Evolutionary conservation across 2,888 invertebrate species (phyloP).

Genomic region (Nymphalis c-album): DNA sequence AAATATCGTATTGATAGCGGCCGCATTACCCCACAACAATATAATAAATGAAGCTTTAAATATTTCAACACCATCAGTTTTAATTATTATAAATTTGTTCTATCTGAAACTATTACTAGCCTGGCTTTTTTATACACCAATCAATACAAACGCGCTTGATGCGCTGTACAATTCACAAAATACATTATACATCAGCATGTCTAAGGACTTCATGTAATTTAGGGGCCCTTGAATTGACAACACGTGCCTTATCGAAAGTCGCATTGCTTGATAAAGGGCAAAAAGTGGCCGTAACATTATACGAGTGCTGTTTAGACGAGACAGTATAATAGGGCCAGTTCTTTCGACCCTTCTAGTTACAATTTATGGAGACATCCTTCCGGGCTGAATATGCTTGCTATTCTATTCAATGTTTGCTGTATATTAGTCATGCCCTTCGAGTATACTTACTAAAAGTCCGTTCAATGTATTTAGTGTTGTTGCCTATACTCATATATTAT

Average conservation of each 20-base stretch:
- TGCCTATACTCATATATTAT: no score
- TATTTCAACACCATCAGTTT: no score
- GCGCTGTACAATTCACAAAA: not conserved
- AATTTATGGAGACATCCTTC: slow-evolving; percentile 16
- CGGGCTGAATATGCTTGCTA: not conserved
- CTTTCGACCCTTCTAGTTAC: slow-evolving; percentile 3
- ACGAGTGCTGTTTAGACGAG: slow-evolving; percentile 8
- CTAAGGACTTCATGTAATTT: slow-evolving; percentile 48
- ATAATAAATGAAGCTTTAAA: no score
- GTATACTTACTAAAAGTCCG: no score
- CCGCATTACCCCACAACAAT: no score
- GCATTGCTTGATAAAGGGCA: slow-evolving; percentile 53
- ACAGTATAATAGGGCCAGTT: slow-evolving; percentile 7
- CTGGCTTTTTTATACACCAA: not conserved
- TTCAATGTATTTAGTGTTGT: no score
- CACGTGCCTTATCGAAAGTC: slow-evolving; percentile 62
- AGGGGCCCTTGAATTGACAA: slow-evolving; percentile 47
- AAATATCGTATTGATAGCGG: no score
- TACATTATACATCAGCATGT: slow-evolving; percentile 11
- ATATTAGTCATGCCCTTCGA: slow-evolving; percentile 1
- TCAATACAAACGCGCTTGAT: not conserved
- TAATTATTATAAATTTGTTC: no score
- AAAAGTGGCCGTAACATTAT: slow-evolving; percentile 47
- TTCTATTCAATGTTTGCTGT: slow-evolving; percentile 2
- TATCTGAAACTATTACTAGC: no score